Percentiles rank a stretch among this genome's conserved stretches.
phyloP scores from a whole-genome alignment of 2,113 vertebrate species.

The Tricholaema leucomelas region DNA sequence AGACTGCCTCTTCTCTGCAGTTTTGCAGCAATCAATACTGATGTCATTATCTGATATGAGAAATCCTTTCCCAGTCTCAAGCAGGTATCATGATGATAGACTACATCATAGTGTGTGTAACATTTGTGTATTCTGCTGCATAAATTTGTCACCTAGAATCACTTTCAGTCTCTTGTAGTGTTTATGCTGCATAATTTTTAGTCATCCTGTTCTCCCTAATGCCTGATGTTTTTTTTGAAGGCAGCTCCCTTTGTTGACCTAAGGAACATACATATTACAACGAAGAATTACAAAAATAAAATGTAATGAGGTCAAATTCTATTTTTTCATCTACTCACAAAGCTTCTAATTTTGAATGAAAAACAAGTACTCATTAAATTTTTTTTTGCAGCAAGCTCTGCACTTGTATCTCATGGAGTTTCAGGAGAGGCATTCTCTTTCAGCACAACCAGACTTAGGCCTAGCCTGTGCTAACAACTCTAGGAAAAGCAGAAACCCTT shows the following conservation, averaged over 20 bases:
- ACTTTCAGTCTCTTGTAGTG: not conserved
- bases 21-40: not conserved
- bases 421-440: not conserved
- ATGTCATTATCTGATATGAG: not conserved
- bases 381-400: not conserved
- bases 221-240: conserved; percentile 30
- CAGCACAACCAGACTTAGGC: not conserved
- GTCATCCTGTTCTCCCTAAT: not conserved
- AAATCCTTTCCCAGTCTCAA: not conserved
- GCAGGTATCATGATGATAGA: not conserved
- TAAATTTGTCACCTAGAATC: not conserved
- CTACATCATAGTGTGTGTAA: fast-evolving
- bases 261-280: not conserved
- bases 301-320: not conserved
- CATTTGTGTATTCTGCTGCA: not conserved
- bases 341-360: not conserved
- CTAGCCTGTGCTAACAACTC: not conserved
- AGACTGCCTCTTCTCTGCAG: too few species aligned
- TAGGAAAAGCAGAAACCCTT: not conserved
- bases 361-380: not conserved
- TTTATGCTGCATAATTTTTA: not conserved
- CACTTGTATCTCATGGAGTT: not conserved
- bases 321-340: conserved; percentile 14
- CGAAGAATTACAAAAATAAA: not conserved
- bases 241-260: conserved; percentile 16